Evolutionary conservation across 2,113 vertebrate genomes (phyloP), one percentile per base, ranked within the genome.

Genomic region (Seriola quinqueradiata): DNA sequence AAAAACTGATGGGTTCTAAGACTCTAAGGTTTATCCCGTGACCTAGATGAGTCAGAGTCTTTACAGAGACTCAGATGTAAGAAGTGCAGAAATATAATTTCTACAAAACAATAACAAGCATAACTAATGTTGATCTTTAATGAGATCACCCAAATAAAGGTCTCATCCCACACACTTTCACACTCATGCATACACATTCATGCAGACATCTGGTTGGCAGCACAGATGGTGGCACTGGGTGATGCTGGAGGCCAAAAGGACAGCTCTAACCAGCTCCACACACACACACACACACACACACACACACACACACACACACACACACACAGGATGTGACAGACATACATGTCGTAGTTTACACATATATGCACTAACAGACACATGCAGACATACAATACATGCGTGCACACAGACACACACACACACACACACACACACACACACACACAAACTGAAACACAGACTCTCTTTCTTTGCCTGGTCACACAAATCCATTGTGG

Each of bases 171-270:
- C 60, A 71, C 13, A 64, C 38, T 19, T n/a, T 17, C 69, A 83
- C 54, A 67, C 66, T 32, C 73, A 67, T 46, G 28, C 52, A 65
- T 21, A 42, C 38, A 81, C 68, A 77, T 59, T 28, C 3, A 13
- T 36, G 40, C 72, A 84, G 14, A 86, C 65, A 83, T 81, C 66
- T 70, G 78, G 73, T 76, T 84, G 70, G 61, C 77, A 84, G 81
- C 85, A 82, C 88, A 89, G 90, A 90, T 91, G 90, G 88, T 79
- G 70, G 78, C 83, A 75, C 64, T 87, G 80, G 76, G 85, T 90
- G 88, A 92, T 70, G 88, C 90, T 83, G 38, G 73, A 82, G 86
- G 90, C 84, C 81, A 83, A 90, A 89, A 82, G 75, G 75, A 89
- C 75, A 78, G 63, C 64, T 67, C 54, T 54, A 78, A 89, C 73